Evolutionary conservation across 2,888 invertebrate genomes (phyloP).

Genomic region (Exocentrus adspersus): DNA sequence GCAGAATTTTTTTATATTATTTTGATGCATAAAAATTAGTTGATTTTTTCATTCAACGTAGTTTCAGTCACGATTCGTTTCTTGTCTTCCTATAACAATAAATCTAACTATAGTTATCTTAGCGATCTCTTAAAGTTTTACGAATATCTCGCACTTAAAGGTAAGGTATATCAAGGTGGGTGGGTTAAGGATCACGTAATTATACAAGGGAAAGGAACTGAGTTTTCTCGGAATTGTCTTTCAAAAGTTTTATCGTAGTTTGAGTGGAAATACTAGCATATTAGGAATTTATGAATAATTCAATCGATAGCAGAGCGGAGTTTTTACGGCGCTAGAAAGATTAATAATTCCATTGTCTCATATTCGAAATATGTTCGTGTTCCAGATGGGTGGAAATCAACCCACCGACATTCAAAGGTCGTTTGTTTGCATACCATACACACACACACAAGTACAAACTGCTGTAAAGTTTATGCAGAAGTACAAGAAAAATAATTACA

Average conservation of each 20-base stretch:
- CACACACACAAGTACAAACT: constrained; percentile 9
- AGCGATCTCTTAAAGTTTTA: not conserved
- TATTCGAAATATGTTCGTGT: constrained; percentile 3
- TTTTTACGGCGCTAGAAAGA: constrained; percentile 29
- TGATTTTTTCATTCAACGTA: not conserved
- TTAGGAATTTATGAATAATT: constrained; percentile 2
- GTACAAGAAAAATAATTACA: no score
- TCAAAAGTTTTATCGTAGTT: no score
- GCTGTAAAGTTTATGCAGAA: no score
- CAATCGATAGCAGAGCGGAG: not conserved
- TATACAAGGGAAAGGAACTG: not conserved
- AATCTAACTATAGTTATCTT: not conserved
- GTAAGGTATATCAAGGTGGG: not conserved
- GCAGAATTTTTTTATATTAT: no score
- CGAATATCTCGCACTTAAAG: not conserved
- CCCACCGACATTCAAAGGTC: constrained; percentile 48
- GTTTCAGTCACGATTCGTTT: no score
- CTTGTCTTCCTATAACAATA: not conserved
- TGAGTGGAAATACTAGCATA: no score
- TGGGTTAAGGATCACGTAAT: not conserved
- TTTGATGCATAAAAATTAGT: no score
- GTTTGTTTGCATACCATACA: constrained; percentile 30
- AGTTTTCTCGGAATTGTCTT: no score
- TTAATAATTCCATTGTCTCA: constrained; percentile 40
- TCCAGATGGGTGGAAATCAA: constrained; percentile 43